Conservation (phyloP, 2,888 invertebrate species). For the Baronia brevicornis region DNA sequence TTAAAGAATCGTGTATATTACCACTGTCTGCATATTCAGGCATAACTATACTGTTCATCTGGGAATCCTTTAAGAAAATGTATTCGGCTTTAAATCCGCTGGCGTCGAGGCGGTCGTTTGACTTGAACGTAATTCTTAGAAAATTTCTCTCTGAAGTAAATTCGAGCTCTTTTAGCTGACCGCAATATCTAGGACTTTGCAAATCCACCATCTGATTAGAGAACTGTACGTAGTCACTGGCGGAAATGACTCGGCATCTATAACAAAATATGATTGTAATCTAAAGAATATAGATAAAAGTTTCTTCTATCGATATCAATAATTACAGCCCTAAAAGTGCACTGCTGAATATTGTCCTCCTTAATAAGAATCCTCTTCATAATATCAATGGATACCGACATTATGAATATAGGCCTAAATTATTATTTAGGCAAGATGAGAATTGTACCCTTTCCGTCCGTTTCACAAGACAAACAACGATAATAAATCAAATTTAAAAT, state of each 20-base stretch:
- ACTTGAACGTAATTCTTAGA: conserved; percentile 93
- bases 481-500: no score
- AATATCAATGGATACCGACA: no score
- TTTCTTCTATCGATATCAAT: no score
- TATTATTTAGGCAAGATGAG: no score
- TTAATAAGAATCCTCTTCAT: no score
- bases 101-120: conserved; percentile 94
- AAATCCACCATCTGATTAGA: conserved; percentile 93
- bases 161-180: conserved; percentile 84
- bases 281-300: no score
- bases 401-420: no score
- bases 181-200: conserved; percentile 89
- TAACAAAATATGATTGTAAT: conserved; percentile 26
- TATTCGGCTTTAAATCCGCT: conserved; percentile 95
- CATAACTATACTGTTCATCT: conserved; percentile 66
- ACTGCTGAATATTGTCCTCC: no score
- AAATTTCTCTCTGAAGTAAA: conserved; percentile 91
- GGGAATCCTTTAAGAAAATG: conserved; percentile 84
- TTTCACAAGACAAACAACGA: no score
- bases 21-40: conserved; percentile 41
- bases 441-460: no score
- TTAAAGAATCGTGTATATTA: no score
- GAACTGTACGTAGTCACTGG: conserved; percentile 96
- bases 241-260: conserved; percentile 92
- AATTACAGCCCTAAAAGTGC: no score